Conservation (phyloP, 23 tunicate species). For the Clavelina lepadiformis region DNA sequence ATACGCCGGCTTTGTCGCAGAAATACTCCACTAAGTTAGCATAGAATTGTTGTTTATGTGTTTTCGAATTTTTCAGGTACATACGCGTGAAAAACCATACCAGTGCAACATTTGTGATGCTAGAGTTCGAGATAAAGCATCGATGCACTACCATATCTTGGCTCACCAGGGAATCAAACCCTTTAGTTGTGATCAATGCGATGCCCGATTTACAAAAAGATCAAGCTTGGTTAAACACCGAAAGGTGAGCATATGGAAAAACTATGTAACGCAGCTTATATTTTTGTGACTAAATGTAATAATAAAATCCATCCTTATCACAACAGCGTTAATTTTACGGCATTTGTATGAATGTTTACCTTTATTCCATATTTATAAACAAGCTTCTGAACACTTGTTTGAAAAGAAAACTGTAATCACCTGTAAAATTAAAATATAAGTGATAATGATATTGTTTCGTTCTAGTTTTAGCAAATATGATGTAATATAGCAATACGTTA, state of each 20-base stretch:
- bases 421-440: not conserved
- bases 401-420: not conserved
- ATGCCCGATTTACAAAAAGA: constrained; percentile 50
- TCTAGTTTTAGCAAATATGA: too few species aligned
- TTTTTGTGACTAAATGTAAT: too few species aligned
- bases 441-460: not conserved
- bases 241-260: constrained; percentile 38
- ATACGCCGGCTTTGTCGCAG: too few species aligned
- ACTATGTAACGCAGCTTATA: too few species aligned
- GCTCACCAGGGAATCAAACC: constrained; percentile 64
- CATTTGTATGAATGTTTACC: too few species aligned
- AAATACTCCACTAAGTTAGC: too few species aligned
- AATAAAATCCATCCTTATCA: too few species aligned
- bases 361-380: too few species aligned
- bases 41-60: too few species aligned
- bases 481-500: too few species aligned
- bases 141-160: constrained; percentile 55
- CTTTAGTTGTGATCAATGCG: constrained; percentile 60
- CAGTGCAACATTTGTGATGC: constrained; percentile 52
- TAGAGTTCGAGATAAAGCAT: constrained; percentile 56
- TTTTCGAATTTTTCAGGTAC: constrained; percentile 41
- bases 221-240: constrained; percentile 59
- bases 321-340: too few species aligned
- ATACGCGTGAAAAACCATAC: constrained; percentile 58
- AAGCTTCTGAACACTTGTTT: too few species aligned